Evolutionary conservation across 2,113 vertebrate species (phyloP), one percentile per base, ranked within the genome.

Genomic region (Trinectes maculatus): DNA sequence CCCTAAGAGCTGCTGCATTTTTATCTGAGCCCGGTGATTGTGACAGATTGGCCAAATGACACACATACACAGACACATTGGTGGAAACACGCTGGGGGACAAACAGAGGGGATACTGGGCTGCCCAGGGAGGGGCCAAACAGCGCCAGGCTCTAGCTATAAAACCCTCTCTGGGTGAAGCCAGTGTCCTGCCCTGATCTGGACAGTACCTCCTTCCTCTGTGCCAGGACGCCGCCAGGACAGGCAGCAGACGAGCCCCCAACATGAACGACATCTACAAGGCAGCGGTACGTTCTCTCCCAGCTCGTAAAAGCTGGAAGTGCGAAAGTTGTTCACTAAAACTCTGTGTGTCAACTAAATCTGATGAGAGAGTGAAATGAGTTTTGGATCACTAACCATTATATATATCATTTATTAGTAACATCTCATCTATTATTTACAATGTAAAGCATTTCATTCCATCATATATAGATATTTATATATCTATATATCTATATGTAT

Each of bases 211-310:
- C 74, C 44, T 73, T 59, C 73, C 64, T 84, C 77, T 76, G 85
- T 79, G 83, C 70, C 87, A 84, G 85, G 72, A 89, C 83, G 40
- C 62, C 54, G 28, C 56, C 75, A 59, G 67, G 70, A 86, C 85
- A 74, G 81, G 84, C 71, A 85, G 79, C 80, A 67, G 80, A 77
- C 79, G 19, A 86, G 71, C 76, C 61, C 65, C 74, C 84, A 81
- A 71, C 80, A 92, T 92, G 90, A 92, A 92, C 83, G 90, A 92
- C 84, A 92, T 92, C 88, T 92, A 92, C 86, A 92, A 92, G 80
- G 90, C 90, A 80, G 90, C 89, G 90, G 90, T 92, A 92, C 13
- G 88, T 84, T 51, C 60, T 54, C 63, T 43, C 24, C 5, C 51
- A 34, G 12, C 40, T 58, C 52, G 24, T 29, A 49, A n/a, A 18